Evolutionary conservation across 2,888 invertebrate species (phyloP).

Genomic region (Halictus ligatus): DNA sequence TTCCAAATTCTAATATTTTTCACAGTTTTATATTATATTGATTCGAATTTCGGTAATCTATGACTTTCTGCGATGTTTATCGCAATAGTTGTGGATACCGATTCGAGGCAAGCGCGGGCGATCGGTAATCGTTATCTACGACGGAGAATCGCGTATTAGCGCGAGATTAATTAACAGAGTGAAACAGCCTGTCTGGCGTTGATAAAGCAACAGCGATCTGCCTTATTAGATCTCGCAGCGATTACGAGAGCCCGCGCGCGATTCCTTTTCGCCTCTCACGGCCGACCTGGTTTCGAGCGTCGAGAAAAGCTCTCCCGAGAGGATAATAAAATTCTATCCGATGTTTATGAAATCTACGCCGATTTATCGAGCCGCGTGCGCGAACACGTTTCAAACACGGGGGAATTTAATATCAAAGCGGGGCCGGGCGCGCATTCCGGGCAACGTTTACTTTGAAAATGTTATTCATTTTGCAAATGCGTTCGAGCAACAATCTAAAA

Average conservation of each 20-base stretch:
- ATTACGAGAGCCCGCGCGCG: conserved; percentile 16
- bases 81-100: too few relatives aligned
- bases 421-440: neutral
- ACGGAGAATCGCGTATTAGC: neutral
- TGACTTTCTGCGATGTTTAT: too few relatives aligned
- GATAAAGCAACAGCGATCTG: neutral
- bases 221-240: conserved; percentile 19
- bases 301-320: neutral
- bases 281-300: neutral
- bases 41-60: too few relatives aligned
- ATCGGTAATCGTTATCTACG: neutral
- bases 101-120: too few relatives aligned
- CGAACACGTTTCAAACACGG: conserved; percentile 2
- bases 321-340: conserved; percentile 11
- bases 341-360: conserved; percentile 4
- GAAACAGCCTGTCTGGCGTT: neutral
- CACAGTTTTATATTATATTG: too few relatives aligned
- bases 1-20: too few relatives aligned
- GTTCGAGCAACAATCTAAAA: conserved; percentile 44
- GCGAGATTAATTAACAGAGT: neutral
- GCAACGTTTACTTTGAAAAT: conserved; percentile 31
- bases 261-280: conserved; percentile 19
- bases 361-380: neutral
- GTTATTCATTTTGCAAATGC: conserved; percentile 19
- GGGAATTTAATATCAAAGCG: conserved; percentile 6